These are phyloP conservation scores for Phyto melanocephala DNA, from an alignment of 2,888 invertebrate species.

Conservation along the genomic window DNA sequence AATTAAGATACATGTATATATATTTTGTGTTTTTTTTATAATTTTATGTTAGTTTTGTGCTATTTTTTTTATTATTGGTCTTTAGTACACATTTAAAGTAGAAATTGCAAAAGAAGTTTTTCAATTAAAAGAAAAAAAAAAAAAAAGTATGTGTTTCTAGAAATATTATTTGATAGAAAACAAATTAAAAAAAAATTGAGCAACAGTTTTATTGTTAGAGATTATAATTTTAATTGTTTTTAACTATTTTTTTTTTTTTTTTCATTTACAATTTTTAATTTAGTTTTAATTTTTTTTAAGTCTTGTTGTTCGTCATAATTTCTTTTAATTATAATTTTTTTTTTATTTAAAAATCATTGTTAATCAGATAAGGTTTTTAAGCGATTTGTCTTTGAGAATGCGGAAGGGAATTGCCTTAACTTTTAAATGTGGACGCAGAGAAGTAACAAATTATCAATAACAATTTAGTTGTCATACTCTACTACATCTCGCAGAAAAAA, in stretches of 20 bases:
- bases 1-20: too few species aligned
- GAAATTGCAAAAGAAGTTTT: neutral
- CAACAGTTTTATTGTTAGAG: slow-evolving; percentile 17
- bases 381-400: neutral
- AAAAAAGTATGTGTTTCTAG: neutral
- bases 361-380: slow-evolving; percentile 6
- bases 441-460: too few species aligned
- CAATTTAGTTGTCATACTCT: too few species aligned
- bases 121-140: neutral
- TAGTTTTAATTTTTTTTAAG: slow-evolving; percentile 15
- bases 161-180: neutral
- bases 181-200: neutral
- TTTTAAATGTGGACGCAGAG: too few species aligned
- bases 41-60: slow-evolving; percentile 36
- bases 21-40: neutral
- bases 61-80: slow-evolving; percentile 15
- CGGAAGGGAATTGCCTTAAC: too few species aligned
- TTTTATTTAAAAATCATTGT: slow-evolving; percentile 23
- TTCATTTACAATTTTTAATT: slow-evolving; percentile 14
- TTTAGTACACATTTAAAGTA: slow-evolving; percentile 31
- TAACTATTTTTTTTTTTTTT: slow-evolving; percentile 17
- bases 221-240: slow-evolving; percentile 28
- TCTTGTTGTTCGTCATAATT: slow-evolving; percentile 45
- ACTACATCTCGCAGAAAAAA: too few species aligned
- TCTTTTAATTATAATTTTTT: slow-evolving; percentile 1